A percentile compares a stretch with the other conserved stretches of the same genome.
These are phyloP conservation scores for Ciona savignyi DNA, from an alignment of 23 tunicate species.

Conservation along the genomic window DNA sequence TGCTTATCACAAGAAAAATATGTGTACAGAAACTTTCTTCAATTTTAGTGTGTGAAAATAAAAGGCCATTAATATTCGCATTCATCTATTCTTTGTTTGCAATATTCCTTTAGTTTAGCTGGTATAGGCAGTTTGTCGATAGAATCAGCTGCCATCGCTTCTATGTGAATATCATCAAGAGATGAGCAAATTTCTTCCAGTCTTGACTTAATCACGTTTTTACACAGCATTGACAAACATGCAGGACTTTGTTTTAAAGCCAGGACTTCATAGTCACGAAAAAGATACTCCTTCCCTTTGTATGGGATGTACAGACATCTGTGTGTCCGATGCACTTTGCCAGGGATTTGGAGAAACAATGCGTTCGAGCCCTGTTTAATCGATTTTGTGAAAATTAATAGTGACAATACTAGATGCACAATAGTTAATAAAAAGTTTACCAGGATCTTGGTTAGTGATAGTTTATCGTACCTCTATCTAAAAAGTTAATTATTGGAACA, in stretches of 20 bases:
- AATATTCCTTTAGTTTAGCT: constrained; percentile 46
- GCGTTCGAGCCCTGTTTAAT: no score
- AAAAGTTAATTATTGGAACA: no score
- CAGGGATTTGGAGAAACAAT: constrained; percentile 61
- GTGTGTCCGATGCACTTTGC: constrained; percentile 77
- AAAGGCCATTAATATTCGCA: not conserved
- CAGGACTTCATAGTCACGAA: constrained; percentile 63
- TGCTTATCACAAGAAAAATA: no score
- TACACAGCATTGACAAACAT: constrained; percentile 18
- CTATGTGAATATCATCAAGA: not conserved
- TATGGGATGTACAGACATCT: constrained; percentile 73
- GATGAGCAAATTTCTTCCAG: not conserved
- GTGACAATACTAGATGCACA: no score
- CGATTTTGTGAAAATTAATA: no score
- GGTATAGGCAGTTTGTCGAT: constrained; percentile 48
- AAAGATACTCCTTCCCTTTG: constrained; percentile 63
- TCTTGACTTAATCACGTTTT: not conserved
- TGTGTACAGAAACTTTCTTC: no score
- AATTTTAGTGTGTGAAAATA: not conserved
- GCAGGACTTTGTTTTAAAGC: constrained; percentile 61
- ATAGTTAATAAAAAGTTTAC: no score
- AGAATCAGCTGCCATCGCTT: constrained; percentile 1
- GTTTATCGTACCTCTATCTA: no score
- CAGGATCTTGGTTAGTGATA: no score
- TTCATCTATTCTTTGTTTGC: constrained; percentile 13